Evolutionary conservation across 2,797 vertebrate genomes (phyloP).

Genomic region (Danio choprae): DNA sequence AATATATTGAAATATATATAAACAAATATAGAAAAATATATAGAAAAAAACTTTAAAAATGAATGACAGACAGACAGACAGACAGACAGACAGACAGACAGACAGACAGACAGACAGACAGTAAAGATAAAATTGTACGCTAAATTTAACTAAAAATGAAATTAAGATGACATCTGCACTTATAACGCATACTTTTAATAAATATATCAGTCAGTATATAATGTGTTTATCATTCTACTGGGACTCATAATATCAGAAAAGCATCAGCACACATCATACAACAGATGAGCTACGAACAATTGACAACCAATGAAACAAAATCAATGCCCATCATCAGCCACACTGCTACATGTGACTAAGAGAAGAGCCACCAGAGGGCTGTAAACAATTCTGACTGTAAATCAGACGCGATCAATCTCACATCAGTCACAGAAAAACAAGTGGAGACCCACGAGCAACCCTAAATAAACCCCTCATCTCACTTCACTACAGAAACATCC

Average conservation of each 20-base stretch:
- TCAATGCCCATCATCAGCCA: background rate
- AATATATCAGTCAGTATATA: too few relatives aligned
- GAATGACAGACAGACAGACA: too few relatives aligned
- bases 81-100: too few relatives aligned
- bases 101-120: too few relatives aligned
- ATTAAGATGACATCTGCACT: too few relatives aligned
- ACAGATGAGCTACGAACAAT: background rate
- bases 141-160: too few relatives aligned
- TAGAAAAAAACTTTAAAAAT: too few relatives aligned
- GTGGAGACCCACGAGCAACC: background rate
- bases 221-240: too few relatives aligned
- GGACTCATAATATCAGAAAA: background rate
- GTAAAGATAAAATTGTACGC: too few relatives aligned
- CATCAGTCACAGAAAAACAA: conserved; percentile 12
- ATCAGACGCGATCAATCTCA: conserved; percentile 40
- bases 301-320: background rate
- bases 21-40: too few relatives aligned
- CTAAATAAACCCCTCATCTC: background rate
- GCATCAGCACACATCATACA: background rate
- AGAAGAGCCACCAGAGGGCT: conserved; percentile 52
- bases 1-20: too few relatives aligned
- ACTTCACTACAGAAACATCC: conserved; percentile 5
- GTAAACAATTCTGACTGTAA: conserved; percentile 42
- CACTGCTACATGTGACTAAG: conserved; percentile 32
- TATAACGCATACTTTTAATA: too few relatives aligned